A percentile compares a stretch with the other conserved stretches of the same genome.
These are phyloP conservation scores for Orius laevigatus DNA, from an alignment of 1,140 invertebrate species.

Conservation along the genomic window DNA sequence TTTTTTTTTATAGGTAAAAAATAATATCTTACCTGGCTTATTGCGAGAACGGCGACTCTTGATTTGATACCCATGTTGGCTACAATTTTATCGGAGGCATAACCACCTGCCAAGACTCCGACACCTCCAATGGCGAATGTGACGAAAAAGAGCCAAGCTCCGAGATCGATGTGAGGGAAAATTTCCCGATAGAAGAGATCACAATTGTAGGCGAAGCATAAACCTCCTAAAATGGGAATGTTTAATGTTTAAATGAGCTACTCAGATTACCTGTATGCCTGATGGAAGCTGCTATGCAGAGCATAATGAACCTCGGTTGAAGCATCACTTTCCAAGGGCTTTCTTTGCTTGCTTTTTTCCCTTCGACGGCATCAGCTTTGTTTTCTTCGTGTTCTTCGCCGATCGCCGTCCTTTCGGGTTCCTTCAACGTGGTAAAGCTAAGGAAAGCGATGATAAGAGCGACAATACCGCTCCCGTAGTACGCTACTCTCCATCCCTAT, in stretches of 20 bases:
- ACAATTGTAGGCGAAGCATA: constrained; percentile 79
- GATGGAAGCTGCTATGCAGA: constrained; percentile 74
- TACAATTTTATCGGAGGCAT: constrained; percentile 77
- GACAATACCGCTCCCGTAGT: constrained; percentile 65
- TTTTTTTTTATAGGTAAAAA: neutral
- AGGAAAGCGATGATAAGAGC: constrained; percentile 56
- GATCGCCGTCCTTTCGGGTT: constrained; percentile 56
- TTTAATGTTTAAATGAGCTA: neutral
- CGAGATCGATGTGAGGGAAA: constrained; percentile 70
- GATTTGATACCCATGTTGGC: constrained; percentile 72
- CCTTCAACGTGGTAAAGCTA: constrained; percentile 57
- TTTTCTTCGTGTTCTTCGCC: constrained; percentile 40
- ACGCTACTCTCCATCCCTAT: constrained; percentile 76
- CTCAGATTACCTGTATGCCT: constrained; percentile 60
- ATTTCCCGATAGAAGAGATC: constrained; percentile 74
- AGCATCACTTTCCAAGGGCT: constrained; percentile 52
- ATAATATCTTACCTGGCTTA: constrained; percentile 51
- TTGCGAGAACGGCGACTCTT: constrained; percentile 61
- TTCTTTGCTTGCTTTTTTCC: constrained; percentile 30
- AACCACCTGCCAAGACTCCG: constrained; percentile 73
- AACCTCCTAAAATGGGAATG: constrained; percentile 42
- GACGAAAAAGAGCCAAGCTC: constrained; percentile 73
- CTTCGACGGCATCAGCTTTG: constrained; percentile 13
- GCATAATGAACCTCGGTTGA: constrained; percentile 59
- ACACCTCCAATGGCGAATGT: constrained; percentile 73